Base-by-base conservation (phyloP, 2,888 invertebrate genomes). In the Eugnorisma glareosa region DNA sequence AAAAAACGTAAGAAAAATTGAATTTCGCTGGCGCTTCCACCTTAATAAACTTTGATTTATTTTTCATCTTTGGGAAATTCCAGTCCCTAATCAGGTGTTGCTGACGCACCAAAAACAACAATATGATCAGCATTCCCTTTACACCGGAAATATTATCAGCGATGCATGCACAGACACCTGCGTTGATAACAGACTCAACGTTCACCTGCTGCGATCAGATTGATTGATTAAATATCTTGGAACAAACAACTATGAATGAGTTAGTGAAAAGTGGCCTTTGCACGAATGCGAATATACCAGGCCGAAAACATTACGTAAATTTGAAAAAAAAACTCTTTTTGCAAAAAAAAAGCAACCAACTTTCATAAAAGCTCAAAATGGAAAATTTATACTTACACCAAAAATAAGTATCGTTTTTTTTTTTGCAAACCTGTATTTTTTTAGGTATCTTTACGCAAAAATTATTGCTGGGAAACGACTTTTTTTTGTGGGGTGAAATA, bases 111-210 rank as follows among this genome's bases (percentile, higher is more conserved):
- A 18, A 59, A 31, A 31, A 31, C 7, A 18, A 31, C 18, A 28
- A 57, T 15, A 57, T 28, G 57, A 24, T 0, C 7, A 4, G 5
- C 8, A 61, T 35, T 48, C 8, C 48, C 48, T 48, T 8, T 21
- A 48, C 45, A 48, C 67, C 48, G 67, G 67, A n/a, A 35, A 1
- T 4, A 5, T 77, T 67, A 77, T 77, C 76, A 67, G 21, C 8
- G 40, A 24, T n/a, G 31, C 45, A 35, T 54, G n/a, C 45, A 57
- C 10, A 18, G 40, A 45, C 77, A 76, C 77, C 76, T 77, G 68
- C n/a, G 21, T 21, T 59, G 77, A 77, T 76, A 67, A 40, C 40
- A 28, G 45, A 45, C 45, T 4, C 37, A 48, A n/a, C 24, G 0
- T 10, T 18, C 66, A 77, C 77, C 48, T 67, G 66, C 8, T 1